These are phyloP conservation scores for Leptura quadrifasciata DNA, from an alignment of 2,888 invertebrate species.

Conservation along the genomic window DNA sequence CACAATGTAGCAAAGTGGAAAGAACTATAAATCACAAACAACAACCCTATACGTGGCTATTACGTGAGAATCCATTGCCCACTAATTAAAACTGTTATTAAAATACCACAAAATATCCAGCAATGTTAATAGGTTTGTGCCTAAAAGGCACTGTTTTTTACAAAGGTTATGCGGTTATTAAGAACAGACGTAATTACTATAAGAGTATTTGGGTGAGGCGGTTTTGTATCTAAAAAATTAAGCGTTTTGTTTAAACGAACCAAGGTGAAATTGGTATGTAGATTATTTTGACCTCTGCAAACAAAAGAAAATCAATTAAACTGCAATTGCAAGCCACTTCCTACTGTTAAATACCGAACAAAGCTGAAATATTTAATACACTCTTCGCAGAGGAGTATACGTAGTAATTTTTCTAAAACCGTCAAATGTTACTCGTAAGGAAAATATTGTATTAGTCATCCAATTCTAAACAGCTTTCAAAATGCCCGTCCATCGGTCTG, in stretches of 20 bases:
- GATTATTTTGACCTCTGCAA: constrained; percentile 29
- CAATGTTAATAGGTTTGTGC: constrained; percentile 58
- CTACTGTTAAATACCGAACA: not conserved
- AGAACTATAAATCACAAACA: constrained; percentile 62
- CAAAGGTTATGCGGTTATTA: constrained; percentile 43
- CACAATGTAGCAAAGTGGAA: constrained; percentile 59
- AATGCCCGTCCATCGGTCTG: no score
- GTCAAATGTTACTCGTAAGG: no score
- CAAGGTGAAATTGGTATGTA: constrained; percentile 44
- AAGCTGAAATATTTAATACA: no score
- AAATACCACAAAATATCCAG: constrained; percentile 64
- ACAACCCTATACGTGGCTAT: constrained; percentile 60
- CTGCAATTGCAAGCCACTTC: not conserved
- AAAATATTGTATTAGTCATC: no score
- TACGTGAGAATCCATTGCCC: constrained; percentile 61
- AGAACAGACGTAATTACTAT: constrained; percentile 41
- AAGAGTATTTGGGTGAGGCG: constrained; percentile 42
- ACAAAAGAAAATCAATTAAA: not conserved
- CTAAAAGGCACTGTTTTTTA: constrained; percentile 50
- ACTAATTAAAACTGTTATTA: constrained; percentile 67
- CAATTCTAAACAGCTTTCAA: no score
- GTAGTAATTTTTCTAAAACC: no score
- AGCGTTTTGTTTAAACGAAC: constrained; percentile 36
- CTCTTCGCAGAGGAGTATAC: no score
- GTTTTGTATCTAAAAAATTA: constrained; percentile 37